These are phyloP conservation scores for Lindbergichthys nudifrons DNA, from an alignment of 2,797 vertebrate genomes.

Conservation along the genomic window DNA sequence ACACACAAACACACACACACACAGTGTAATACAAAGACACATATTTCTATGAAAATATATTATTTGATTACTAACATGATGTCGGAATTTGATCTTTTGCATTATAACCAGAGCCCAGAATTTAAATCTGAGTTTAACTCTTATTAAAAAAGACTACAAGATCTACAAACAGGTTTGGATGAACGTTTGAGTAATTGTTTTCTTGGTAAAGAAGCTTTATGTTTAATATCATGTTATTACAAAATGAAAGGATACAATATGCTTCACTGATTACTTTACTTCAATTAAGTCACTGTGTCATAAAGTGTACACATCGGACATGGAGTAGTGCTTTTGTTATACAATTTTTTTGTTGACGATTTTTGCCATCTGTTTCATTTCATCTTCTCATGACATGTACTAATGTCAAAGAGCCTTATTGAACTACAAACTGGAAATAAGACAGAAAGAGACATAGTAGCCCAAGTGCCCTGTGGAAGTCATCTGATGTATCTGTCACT, in stretches of 20 bases:
- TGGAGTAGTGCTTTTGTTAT: neutral
- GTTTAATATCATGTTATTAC: neutral
- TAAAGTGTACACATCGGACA: neutral
- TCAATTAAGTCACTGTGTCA: neutral
- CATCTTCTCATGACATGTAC: neutral
- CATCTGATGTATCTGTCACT: neutral
- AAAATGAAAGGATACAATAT: constrained; percentile 1
- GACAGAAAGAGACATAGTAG: neutral
- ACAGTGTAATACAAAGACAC: constrained; percentile 5
- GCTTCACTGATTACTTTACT: constrained; percentile 17
- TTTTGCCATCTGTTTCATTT: neutral
- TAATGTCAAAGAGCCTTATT: neutral
- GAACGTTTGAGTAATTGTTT: constrained; percentile 53
- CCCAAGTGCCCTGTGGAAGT: neutral
- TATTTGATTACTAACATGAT: constrained; percentile 37
- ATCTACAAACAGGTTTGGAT: neutral
- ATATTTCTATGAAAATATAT: constrained; percentile 14
- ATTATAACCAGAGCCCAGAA: constrained; percentile 16
- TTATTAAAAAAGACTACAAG: neutral
- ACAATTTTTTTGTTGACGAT: neutral
- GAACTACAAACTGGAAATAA: neutral
- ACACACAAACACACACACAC: neutral
- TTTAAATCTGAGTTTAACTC: constrained; percentile 21
- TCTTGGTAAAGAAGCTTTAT: constrained; percentile 51
- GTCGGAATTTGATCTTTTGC: constrained; percentile 15